phyloP scores from a whole-genome alignment of 1,140 invertebrate genomes.

The Ceratosolen fusciceps region DNA sequence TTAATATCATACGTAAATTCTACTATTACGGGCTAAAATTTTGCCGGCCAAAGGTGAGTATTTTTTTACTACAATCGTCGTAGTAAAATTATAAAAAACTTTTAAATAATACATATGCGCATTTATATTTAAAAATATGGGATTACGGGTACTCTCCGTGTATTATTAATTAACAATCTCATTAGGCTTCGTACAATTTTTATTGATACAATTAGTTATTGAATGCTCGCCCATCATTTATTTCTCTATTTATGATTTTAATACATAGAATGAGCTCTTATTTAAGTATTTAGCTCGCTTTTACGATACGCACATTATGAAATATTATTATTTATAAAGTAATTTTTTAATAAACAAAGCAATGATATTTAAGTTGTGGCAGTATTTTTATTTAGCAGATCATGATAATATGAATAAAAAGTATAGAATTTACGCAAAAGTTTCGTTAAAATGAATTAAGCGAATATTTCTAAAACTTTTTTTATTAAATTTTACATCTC shows the following conservation, averaged over 20 bases:
- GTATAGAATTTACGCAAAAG: neutral
- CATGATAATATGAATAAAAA: neutral
- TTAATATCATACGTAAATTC: neutral
- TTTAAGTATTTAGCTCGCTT: too few species aligned
- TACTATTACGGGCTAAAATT: neutral
- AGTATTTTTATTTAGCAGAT: neutral
- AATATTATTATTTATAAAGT: too few species aligned
- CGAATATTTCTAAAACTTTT: neutral
- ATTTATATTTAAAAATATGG: too few species aligned
- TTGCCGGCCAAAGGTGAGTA: neutral
- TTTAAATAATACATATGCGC: neutral
- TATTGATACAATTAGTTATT: too few species aligned
- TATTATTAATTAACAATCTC: too few species aligned
- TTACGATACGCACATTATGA: too few species aligned
- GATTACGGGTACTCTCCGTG: too few species aligned
- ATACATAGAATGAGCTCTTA: too few species aligned
- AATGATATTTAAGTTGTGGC: neutral
- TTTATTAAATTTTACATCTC: slow-evolving; percentile 8
- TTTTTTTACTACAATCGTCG: neutral
- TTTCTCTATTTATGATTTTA: too few species aligned
- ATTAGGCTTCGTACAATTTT: too few species aligned
- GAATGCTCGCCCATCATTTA: too few species aligned
- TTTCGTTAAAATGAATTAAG: neutral
- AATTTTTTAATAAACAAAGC: neutral
- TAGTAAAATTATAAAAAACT: neutral